These are phyloP conservation scores for Microtus oregoni DNA, from an alignment of 2,113 vertebrate genomes.

Conservation along the genomic window DNA sequence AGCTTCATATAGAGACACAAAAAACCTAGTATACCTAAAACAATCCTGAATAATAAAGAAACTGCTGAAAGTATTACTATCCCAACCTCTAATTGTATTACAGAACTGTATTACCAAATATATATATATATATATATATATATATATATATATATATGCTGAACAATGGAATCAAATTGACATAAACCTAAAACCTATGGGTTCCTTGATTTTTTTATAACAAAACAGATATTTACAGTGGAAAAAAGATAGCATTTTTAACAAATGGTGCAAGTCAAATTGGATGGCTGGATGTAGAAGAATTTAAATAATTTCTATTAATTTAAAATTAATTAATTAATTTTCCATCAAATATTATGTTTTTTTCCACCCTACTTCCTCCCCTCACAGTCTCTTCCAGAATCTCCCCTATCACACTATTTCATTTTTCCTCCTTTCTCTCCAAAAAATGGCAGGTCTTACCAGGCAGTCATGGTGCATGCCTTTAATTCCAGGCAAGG, in stretches of 20 bases:
- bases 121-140: no score
- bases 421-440: no score
- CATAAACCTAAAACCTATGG: neutral
- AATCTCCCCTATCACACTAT: no score
- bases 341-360: no score
- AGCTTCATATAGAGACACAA: neutral
- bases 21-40: neutral
- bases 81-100: neutral
- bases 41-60: neutral
- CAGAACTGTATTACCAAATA: neutral
- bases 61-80: neutral
- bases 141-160: no score
- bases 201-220: neutral
- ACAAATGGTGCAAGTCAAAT: neutral
- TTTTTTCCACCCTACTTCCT: no score
- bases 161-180: neutral
- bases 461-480: no score
- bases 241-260: neutral
- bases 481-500: no score
- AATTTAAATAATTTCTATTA: neutral
- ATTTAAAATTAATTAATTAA: no score
- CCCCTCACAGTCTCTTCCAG: no score
- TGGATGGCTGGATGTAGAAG: neutral
- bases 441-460: no score
- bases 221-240: neutral